Evolutionary conservation across 1,140 invertebrate genomes (phyloP), one percentile per base, ranked within the genome.

Genomic region (Aphaenogaster floridana): DNA sequence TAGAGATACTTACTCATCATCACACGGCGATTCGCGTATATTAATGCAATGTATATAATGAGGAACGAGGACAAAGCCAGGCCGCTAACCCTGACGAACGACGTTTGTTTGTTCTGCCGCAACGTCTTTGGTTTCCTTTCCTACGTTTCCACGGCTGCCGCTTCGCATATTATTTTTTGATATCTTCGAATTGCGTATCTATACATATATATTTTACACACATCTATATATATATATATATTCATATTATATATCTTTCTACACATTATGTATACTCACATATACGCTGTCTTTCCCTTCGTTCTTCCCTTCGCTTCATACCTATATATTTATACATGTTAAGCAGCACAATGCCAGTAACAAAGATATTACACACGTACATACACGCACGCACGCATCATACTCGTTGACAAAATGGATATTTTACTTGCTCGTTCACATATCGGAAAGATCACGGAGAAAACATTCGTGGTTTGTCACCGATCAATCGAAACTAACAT

Each of bases 81-180:
- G 83, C 89, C 71, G 52, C 59, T 64, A 81, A 72, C 42, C 28
- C 71, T 59, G 89, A 91, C 86, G 83, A 90, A 88, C 54, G 79
- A 83, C 83, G n/a, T 88, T 91, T 88, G 61, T 90, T 90, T 86
- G 69, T 42, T 81, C 78, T 64, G 64, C 57, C 77, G 61, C 54
- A 36, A 36, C 68, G 76, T 80, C 52, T 88, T 90, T 88, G 59
- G 69, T 80, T 77, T 89, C 76, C 54, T 81, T 74, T 83, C 74
- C 88, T 74, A 59, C 79, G 52, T 88, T 90, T 77, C 71, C 84
- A 83, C 83, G 71, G 77, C 86, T 91, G 84, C 71, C 88, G 88
- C 91, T 93, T 91, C 69, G 84, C 88, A 76, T 90, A 77, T 86
- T 86, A 81, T 77, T 89, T 88, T 72, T 74, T 81, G 54, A 74